These are phyloP conservation scores for Scolopax bukidnonensis DNA, from an alignment of 2,797 vertebrate species.

Conservation along the genomic window DNA sequence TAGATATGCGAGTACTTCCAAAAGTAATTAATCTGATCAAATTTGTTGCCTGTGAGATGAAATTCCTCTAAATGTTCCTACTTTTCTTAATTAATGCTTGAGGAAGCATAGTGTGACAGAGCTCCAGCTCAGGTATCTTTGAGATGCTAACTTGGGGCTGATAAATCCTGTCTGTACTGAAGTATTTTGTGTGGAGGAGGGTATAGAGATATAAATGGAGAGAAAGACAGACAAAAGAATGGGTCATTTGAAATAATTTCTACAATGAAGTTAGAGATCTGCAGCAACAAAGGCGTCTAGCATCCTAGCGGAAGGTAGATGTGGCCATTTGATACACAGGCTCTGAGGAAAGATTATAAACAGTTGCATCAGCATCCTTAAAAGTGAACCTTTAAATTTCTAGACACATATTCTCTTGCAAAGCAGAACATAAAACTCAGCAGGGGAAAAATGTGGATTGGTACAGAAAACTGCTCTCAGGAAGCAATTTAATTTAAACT, in stretches of 20 bases:
- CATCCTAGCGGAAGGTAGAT: slow-evolving; percentile 38
- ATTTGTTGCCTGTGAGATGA: background rate
- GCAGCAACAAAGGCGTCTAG: background rate
- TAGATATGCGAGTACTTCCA: background rate
- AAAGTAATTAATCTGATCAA: background rate
- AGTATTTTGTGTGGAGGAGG: background rate
- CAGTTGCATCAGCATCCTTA: slow-evolving; percentile 23
- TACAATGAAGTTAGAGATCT: background rate
- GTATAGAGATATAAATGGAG: background rate
- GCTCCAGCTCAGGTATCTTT: background rate
- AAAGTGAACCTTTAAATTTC: slow-evolving; percentile 13
- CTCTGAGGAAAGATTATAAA: slow-evolving; percentile 4
- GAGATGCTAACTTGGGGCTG: background rate
- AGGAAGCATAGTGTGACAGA: background rate
- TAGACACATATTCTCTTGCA: background rate
- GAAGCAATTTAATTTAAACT: slow-evolving; percentile 50
- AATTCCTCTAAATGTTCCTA: background rate
- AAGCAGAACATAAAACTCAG: slow-evolving; percentile 46
- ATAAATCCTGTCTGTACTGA: background rate
- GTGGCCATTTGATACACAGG: background rate
- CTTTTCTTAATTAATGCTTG: background rate
- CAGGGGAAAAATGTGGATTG: background rate
- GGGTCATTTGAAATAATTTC: background rate
- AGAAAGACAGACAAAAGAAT: background rate
- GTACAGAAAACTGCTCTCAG: background rate